Percentiles rank a stretch among this genome's conserved stretches.
Conservation (phyloP, 2,113 vertebrate genomes). For the Cervus canadensis region DNA sequence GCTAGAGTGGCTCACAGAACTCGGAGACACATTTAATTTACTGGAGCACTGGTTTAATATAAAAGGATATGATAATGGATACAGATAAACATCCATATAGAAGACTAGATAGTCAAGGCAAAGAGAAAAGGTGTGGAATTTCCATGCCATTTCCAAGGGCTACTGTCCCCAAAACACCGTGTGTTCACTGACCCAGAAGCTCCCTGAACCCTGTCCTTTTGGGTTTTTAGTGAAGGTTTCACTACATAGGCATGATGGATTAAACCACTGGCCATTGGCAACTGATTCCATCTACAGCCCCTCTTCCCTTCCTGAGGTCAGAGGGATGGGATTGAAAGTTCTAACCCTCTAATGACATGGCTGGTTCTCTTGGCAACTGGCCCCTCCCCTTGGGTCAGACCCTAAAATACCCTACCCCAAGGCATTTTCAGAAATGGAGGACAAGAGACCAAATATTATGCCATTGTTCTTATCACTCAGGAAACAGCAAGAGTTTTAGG, state of each 20-base stretch:
- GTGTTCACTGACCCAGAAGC: neutral
- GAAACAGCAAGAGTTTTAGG: neutral
- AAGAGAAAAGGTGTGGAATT: neutral
- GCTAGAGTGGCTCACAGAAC: neutral
- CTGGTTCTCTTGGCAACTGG: neutral
- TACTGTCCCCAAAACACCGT: neutral
- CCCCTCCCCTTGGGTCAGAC: neutral
- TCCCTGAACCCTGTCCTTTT: neutral
- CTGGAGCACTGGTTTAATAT: neutral
- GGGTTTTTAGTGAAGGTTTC: neutral
- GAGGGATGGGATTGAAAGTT: neutral
- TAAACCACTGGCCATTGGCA: neutral
- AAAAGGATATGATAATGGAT: neutral
- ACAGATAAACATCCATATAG: neutral
- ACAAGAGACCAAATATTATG: neutral
- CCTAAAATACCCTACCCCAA: neutral
- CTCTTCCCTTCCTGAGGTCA: neutral
- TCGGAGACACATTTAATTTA: neutral
- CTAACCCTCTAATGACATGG: neutral
- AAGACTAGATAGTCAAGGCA: neutral
- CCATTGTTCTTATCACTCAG: neutral
- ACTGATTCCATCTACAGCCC: neutral
- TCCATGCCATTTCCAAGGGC: neutral
- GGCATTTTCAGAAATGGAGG: neutral
- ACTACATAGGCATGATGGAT: neutral